Evolutionary conservation across 2,797 vertebrate species (phyloP).

Genomic region (Danio jaintianensis): DNA sequence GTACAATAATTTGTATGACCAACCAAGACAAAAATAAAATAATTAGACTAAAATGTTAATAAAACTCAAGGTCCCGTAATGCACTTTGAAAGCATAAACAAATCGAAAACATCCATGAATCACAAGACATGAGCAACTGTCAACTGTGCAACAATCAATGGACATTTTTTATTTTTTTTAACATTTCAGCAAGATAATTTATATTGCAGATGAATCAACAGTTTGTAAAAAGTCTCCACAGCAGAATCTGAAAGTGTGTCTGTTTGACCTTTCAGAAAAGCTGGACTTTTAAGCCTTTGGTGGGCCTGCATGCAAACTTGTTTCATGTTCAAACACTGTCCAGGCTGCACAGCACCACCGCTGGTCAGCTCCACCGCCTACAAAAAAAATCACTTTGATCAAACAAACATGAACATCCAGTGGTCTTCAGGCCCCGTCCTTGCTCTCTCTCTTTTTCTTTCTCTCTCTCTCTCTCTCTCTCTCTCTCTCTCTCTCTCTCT

Average conservation of each 20-base stretch:
- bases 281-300: conserved; percentile 51
- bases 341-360: conserved; percentile 73
- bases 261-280: conserved; percentile 41
- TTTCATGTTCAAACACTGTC: conserved; percentile 65
- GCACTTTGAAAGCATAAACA: too few species aligned
- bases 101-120: neutral
- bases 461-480: conserved; percentile 59
- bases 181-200: neutral
- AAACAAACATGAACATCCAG: conserved; percentile 84
- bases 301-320: conserved; percentile 42
- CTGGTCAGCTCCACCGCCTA: conserved; percentile 73
- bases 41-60: too few species aligned
- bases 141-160: too few species aligned
- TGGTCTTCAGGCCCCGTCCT: conserved; percentile 71
- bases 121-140: neutral
- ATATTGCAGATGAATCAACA: neutral
- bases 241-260: neutral
- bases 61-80: too few species aligned
- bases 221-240: neutral
- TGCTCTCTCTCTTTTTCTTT: conserved; percentile 62
- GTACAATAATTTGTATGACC: too few species aligned
- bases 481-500: conserved; percentile 57
- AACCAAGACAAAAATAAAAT: too few species aligned
- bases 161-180: too few species aligned
- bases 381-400: conserved; percentile 78